Evolutionary conservation across 2,113 vertebrate species (phyloP), one percentile per base, ranked within the genome.

Genomic region (Pycnonotus jocosus): DNA sequence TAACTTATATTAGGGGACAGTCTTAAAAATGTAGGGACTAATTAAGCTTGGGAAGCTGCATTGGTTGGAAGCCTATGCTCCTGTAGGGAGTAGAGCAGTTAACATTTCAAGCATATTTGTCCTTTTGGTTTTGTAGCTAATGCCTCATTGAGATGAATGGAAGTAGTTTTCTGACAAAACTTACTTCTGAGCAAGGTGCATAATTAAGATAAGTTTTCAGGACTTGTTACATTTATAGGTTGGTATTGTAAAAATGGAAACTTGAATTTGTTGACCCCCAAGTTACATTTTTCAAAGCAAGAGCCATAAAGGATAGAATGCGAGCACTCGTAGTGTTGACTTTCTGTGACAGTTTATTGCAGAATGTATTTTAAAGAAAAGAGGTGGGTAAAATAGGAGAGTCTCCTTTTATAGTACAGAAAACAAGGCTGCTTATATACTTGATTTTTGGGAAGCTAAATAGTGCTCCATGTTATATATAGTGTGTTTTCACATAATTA

Each of bases 301-400:
- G 37, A 64, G 31, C 35, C 17, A 3, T 42, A n/a, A 70, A 69
- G 48, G 22, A 11, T 8, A 56, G 69, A 4, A 20, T 86, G 65
- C 3, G 3, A 54, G 56, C 71, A 35, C 27, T 78, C 0, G 0
- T 92, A n/a, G 28, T 73, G 76, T 7, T 62, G 21, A 35, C 38
- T 30, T 71, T 65, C 13, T 64, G 12, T 57, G n/a, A 31, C 10
- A 38, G 31, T 71, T 95, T 44, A 28, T 31, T 77, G 28, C 15
- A 60, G 42, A 84, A 38, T 42, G 17, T 19, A 22, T 27, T 86
- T 79, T 1, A 48, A 81, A 71, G n/a, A 40, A 30, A 56, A 50
- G 42, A 40, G 24, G 15, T 56, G 35, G 35, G 10, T 69, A 13
- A 81, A 65, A 57, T 50, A 38, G 24, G 24, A 48, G 5, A 40